These are phyloP conservation scores for Pteruthius melanotis DNA, from an alignment of 2,113 vertebrate genomes.

Conservation along the genomic window DNA sequence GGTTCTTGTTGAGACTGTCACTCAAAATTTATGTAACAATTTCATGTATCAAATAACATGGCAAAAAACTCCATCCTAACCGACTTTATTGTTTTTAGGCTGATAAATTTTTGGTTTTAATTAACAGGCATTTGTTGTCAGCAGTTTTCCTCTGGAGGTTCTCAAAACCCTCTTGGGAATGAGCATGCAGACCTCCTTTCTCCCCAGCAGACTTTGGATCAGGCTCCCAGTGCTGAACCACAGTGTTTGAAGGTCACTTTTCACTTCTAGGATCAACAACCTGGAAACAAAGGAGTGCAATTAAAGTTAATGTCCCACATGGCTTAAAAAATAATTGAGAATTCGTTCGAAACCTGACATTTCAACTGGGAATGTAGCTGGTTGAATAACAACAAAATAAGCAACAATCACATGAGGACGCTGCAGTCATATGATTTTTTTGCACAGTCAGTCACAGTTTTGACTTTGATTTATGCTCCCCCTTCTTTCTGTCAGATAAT, in stretches of 20 bases:
- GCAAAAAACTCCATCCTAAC: slow-evolving; percentile 6
- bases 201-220: neutral
- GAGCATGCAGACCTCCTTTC: neutral
- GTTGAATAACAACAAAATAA: slow-evolving; percentile 1
- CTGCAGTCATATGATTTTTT: slow-evolving; percentile 52
- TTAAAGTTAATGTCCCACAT: neutral
- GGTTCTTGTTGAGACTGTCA: slow-evolving; percentile 35
- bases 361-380: neutral
- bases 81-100: slow-evolving; percentile 41
- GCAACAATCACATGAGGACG: slow-evolving; percentile 46
- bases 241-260: slow-evolving; percentile 20
- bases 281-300: slow-evolving; percentile 18
- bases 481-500: slow-evolving; percentile 30
- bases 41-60: slow-evolving; percentile 52
- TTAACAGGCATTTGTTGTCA: slow-evolving; percentile 47
- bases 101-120: slow-evolving; percentile 61
- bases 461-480: slow-evolving; percentile 3
- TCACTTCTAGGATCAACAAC: slow-evolving; percentile 9
- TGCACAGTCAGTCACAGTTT: slow-evolving; percentile 28
- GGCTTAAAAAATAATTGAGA: slow-evolving; percentile 6
- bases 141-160: slow-evolving; percentile 11
- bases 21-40: slow-evolving; percentile 55
- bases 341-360: neutral
- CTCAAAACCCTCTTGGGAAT: neutral
- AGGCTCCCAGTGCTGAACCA: neutral